phyloP scores from a whole-genome alignment of 2,888 invertebrate species.

The Diploptera punctata region DNA sequence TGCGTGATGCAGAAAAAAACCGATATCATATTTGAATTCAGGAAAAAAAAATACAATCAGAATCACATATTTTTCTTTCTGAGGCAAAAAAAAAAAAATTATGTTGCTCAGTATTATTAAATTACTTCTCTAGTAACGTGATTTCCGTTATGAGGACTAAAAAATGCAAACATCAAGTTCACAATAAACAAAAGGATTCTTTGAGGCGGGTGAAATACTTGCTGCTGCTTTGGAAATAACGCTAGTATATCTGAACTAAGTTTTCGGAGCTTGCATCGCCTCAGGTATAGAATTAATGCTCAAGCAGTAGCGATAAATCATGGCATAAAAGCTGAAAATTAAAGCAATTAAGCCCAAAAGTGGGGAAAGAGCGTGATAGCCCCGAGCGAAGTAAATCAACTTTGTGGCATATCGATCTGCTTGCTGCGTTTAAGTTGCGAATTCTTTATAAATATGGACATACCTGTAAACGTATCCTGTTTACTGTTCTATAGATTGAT shows the following conservation, averaged over 20 bases:
- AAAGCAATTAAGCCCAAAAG: background rate
- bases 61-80: too few relatives aligned
- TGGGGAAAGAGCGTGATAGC: background rate
- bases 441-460: background rate
- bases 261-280: background rate
- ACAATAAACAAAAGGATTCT: too few relatives aligned
- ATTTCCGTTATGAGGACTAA: too few relatives aligned
- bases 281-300: background rate
- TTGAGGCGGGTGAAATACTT: too few relatives aligned
- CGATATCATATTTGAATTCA: too few relatives aligned
- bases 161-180: too few relatives aligned
- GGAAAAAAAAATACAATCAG: too few relatives aligned
- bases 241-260: background rate
- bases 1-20: too few relatives aligned
- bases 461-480: background rate
- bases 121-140: too few relatives aligned
- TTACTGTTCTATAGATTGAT: background rate
- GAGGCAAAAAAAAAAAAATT: too few relatives aligned
- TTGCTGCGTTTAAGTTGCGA: background rate
- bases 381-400: background rate
- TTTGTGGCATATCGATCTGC: background rate
- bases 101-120: too few relatives aligned
- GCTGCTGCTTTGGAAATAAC: background rate
- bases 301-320: background rate
- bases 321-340: background rate